Evolutionary conservation across 2,888 invertebrate genomes (phyloP), one percentile per base, ranked within the genome.

Genomic region (Ceriagrion tenellum): DNA sequence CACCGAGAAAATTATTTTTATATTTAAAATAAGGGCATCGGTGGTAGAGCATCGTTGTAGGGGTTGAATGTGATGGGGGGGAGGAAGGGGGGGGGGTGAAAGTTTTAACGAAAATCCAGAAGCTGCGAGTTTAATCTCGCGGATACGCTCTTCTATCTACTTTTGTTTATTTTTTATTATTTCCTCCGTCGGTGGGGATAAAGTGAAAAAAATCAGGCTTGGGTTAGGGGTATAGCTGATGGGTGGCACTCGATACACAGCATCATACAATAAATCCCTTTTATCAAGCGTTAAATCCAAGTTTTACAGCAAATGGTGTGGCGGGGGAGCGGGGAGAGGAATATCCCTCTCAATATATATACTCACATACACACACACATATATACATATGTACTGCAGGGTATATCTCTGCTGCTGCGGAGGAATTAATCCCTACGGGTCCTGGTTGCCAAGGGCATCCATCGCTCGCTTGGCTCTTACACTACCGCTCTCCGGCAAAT

Each of bases 271-370:
- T 81, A 81, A 35, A 81, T 81, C 81, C 35, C 81, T 81, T 81
- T 81, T 81, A 81, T 81, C 81, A 81, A 16, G n/a, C 81, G 81
- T 16, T 81, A 81, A 81, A 81, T 81, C 81, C 81, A 81, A 81
- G 81, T 81, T 81, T 81, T 35, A 81, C 81, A 81, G 12, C 59
- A n/a, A n/a, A n/a, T n/a, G n/a, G n/a, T n/a, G n/a, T 16, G 2
- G 18, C 16, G 59, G 1, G 59, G 18, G 18, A 16, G 59, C n/a
- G n/a, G n/a, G n/a, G n/a, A n/a, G n/a, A n/a, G n/a, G n/a, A n/a
- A 16, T 12, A 6, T 20, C 59, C 20, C 12, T 12, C 12, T 59
- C 59, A 16, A 16, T 12, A 59, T 59, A 59, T 59, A 59, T n/a
- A n/a, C 56, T 12, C 59, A 59, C 59, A 59, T 59, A n/a, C n/a